These are phyloP conservation scores for Holacanthella duospinosa DNA, from an alignment of 2,888 invertebrate genomes.

Conservation along the genomic window DNA sequence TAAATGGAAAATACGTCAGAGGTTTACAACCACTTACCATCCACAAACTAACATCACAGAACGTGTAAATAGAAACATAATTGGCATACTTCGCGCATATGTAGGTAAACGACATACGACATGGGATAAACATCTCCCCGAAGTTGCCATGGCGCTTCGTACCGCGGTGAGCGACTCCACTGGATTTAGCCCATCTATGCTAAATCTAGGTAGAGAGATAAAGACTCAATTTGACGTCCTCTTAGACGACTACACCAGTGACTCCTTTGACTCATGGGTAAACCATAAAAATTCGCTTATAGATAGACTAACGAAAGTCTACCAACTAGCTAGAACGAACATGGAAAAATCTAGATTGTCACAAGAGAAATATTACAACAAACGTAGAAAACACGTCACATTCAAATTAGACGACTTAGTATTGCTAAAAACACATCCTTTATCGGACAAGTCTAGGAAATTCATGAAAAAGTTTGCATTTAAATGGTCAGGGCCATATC, in stretches of 20 bases:
- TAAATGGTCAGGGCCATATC: too few relatives aligned
- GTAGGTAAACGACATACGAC: conserved; percentile 4
- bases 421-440: background rate
- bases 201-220: conserved; percentile 20
- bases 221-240: conserved; percentile 17
- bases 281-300: background rate
- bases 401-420: too few relatives aligned
- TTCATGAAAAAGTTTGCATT: too few relatives aligned
- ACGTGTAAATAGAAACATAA: conserved; percentile 21
- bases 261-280: too few relatives aligned
- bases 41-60: conserved; percentile 26
- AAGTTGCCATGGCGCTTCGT: conserved; percentile 15
- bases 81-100: conserved; percentile 15
- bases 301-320: conserved; percentile 4
- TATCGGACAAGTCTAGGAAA: too few relatives aligned
- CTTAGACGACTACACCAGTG: conserved; percentile 8
- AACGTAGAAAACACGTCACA: background rate
- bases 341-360: background rate
- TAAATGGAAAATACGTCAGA: conserved; percentile 17
- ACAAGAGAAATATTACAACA: background rate
- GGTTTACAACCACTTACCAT: conserved; percentile 27
- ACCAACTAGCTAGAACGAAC: background rate
- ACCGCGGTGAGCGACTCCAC: conserved; percentile 21
- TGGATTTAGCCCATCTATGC: conserved; percentile 20
- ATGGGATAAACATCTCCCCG: conserved; percentile 20